Conservation (phyloP, 35 echinoderm and acorn worm species). For the Lytechinus pictus region DNA sequence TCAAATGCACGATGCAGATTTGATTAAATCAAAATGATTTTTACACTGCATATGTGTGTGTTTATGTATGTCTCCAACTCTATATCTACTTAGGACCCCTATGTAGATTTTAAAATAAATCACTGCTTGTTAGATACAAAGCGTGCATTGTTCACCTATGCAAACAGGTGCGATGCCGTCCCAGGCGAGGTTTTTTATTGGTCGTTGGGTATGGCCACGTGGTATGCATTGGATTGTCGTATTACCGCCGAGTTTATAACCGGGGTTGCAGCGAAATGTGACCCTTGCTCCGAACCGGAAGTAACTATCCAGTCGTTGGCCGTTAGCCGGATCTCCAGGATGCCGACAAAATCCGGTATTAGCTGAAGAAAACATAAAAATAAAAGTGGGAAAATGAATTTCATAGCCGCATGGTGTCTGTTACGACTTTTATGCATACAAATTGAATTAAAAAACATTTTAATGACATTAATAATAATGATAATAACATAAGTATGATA, state of each 20-base stretch:
- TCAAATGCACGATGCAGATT: too few species aligned
- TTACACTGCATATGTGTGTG: too few species aligned
- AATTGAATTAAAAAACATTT: too few species aligned
- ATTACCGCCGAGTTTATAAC: neutral
- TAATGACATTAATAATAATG: too few species aligned
- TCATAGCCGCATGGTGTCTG: too few species aligned
- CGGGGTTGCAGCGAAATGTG: neutral
- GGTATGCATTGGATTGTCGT: constrained; percentile 27
- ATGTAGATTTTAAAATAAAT: neutral
- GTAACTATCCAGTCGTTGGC: constrained; percentile 11
- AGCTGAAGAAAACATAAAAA: constrained; percentile 6
- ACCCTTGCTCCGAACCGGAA: constrained; percentile 30
- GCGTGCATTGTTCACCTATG: neutral
- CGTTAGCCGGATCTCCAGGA: constrained; percentile 33
- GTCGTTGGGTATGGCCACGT: neutral
- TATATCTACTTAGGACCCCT: too few species aligned
- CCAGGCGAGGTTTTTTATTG: neutral
- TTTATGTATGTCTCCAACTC: too few species aligned
- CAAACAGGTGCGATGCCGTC: constrained; percentile 25
- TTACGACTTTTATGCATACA: too few species aligned
- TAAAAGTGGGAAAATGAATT: neutral
- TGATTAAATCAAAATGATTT: too few species aligned
- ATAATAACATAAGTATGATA: too few species aligned
- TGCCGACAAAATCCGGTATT: constrained; percentile 28
- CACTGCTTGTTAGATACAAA: neutral